Conservation (phyloP, 2,888 invertebrate species). For the Conistra vaccinii region DNA sequence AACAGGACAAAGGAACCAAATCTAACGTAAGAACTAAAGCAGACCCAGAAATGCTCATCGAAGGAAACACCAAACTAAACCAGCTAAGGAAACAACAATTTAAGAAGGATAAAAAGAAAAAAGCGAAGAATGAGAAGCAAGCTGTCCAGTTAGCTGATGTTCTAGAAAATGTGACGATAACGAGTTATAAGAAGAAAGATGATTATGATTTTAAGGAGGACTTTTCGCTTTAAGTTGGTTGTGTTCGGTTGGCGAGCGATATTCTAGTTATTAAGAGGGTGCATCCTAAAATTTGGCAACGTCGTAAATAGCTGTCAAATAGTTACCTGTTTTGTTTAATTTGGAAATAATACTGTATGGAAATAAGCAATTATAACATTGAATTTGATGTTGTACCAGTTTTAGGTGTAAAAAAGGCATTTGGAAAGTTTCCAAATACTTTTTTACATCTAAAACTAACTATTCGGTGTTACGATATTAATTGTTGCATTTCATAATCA, state of each 20-base stretch:
- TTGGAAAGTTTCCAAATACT: too few relatives aligned
- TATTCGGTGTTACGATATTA: too few relatives aligned
- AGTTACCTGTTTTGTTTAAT: too few relatives aligned
- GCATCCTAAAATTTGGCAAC: too few relatives aligned
- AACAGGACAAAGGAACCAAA: slow-evolving; percentile 81
- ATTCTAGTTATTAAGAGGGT: too few relatives aligned
- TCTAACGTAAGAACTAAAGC: slow-evolving; percentile 82
- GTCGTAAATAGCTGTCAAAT: too few relatives aligned
- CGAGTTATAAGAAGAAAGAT: slow-evolving; percentile 83
- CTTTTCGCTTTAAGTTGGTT: slow-evolving; percentile 79
- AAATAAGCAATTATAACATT: too few relatives aligned
- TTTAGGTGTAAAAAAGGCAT: too few relatives aligned
- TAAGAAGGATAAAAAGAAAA: slow-evolving; percentile 92
- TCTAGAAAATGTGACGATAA: slow-evolving; percentile 91
- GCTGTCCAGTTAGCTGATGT: slow-evolving; percentile 92
- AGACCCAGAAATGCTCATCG: slow-evolving; percentile 93
- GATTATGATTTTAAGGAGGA: slow-evolving; percentile 92
- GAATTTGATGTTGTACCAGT: too few relatives aligned
- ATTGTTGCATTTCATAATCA: too few relatives aligned
- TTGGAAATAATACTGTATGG: too few relatives aligned
- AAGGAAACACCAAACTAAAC: slow-evolving; percentile 92
- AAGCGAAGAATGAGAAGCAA: slow-evolving; percentile 90
- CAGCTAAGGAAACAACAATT: slow-evolving; percentile 89
- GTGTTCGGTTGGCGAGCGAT: not conserved
- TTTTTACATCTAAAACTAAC: too few relatives aligned